These are phyloP conservation scores for Epinephelus fuscoguttatus DNA, from an alignment of 2,113 vertebrate species.

Conservation along the genomic window DNA sequence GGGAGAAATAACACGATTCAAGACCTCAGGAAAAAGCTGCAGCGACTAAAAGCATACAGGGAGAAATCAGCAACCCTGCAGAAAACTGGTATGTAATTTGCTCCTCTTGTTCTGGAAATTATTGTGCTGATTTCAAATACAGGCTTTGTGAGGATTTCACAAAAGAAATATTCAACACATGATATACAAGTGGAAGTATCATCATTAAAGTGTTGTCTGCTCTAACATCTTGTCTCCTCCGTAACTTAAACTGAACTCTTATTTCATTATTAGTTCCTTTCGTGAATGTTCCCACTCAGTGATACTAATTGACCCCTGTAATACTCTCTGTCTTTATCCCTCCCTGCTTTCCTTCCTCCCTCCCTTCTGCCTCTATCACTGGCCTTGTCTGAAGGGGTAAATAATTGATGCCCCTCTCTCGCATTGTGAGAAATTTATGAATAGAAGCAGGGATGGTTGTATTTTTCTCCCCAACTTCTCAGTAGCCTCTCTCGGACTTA, in stretches of 20 bases:
- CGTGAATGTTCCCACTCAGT: conserved; percentile 9
- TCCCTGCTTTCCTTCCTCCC: background rate
- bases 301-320: conserved; percentile 38
- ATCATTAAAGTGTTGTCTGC: background rate
- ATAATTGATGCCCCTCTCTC: conserved; percentile 80
- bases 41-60: conserved; percentile 16
- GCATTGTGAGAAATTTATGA: conserved; percentile 82
- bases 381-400: conserved; percentile 76
- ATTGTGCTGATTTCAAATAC: conserved; percentile 8
- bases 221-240: background rate
- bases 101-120: background rate
- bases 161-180: background rate
- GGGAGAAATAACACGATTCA: conserved; percentile 48
- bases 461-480: conserved; percentile 76
- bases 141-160: background rate
- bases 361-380: conserved; percentile 46
- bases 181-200: background rate
- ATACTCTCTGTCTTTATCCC: conserved; percentile 3
- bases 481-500: conserved; percentile 68
- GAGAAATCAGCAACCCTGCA: conserved; percentile 2
- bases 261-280: conserved; percentile 13
- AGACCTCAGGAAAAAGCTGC: conserved; percentile 2
- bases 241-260: conserved; percentile 3
- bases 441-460: conserved; percentile 64
- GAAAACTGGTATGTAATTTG: conserved; percentile 14